phyloP scores from a whole-genome alignment of 1,140 invertebrate genomes.

The Euura saliciscinereae region DNA sequence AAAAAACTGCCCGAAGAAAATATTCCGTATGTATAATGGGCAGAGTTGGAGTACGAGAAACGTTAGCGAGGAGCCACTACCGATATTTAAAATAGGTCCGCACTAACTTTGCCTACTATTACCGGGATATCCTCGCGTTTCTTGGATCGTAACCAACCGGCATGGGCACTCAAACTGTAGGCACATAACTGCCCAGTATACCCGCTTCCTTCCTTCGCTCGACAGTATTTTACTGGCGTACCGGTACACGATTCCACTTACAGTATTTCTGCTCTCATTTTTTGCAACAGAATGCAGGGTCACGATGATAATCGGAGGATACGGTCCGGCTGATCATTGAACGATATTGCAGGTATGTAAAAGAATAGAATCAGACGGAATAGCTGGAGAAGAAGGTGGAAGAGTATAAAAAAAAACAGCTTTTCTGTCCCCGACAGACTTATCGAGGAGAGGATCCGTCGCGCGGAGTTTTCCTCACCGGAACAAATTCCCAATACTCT shows the following conservation, averaged over 20 bases:
- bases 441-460: not conserved
- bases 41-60: too few relatives aligned
- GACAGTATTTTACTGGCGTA: too few relatives aligned
- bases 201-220: not conserved
- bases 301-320: too few relatives aligned
- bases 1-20: too few relatives aligned
- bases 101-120: not conserved
- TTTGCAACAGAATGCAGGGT: too few relatives aligned
- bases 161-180: conserved; percentile 1
- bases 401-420: not conserved
- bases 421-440: not conserved
- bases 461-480: not conserved
- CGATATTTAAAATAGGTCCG: conserved; percentile 12
- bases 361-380: not conserved
- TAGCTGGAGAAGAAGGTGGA: not conserved
- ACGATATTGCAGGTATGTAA: too few relatives aligned
- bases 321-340: too few relatives aligned
- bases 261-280: too few relatives aligned
- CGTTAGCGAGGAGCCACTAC: too few relatives aligned
- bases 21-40: too few relatives aligned
- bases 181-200: not conserved
- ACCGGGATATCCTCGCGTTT: not conserved
- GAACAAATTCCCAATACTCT: not conserved
- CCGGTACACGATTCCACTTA: too few relatives aligned
- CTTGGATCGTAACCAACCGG: conserved; percentile 1